These are phyloP conservation scores for Neotoxoptera formosana DNA, from an alignment of 1,140 invertebrate genomes.

Conservation along the genomic window DNA sequence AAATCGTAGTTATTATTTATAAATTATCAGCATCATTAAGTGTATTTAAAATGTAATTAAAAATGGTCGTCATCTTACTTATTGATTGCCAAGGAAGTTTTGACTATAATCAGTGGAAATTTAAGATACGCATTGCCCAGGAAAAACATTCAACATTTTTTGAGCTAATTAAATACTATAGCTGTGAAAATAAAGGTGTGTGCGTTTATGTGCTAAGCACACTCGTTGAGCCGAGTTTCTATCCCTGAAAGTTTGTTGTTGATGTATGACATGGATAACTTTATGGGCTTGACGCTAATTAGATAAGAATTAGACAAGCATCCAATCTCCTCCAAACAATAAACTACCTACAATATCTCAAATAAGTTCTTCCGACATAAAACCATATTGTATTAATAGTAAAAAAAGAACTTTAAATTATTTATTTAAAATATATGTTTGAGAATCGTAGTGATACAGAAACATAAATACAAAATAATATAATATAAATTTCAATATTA, in stretches of 20 bases:
- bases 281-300: constrained; percentile 27
- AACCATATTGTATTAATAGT: background rate
- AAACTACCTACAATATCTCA: background rate
- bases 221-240: background rate
- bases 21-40: background rate
- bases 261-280: constrained; percentile 30
- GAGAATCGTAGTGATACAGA: background rate
- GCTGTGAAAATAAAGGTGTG: background rate
- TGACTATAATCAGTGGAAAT: background rate
- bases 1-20: background rate
- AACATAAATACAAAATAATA: background rate
- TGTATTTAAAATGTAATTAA: background rate
- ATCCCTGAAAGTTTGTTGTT: constrained; percentile 17
- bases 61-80: background rate
- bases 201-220: background rate
- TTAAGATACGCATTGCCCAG: background rate
- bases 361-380: background rate
- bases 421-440: background rate
- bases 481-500: background rate
- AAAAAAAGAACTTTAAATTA: background rate
- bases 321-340: background rate
- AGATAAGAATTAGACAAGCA: background rate
- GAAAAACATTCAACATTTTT: background rate
- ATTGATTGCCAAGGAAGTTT: background rate
- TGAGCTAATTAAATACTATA: background rate